Conservation (phyloP, 2,113 vertebrate genomes). For the Cebus imitator region DNA sequence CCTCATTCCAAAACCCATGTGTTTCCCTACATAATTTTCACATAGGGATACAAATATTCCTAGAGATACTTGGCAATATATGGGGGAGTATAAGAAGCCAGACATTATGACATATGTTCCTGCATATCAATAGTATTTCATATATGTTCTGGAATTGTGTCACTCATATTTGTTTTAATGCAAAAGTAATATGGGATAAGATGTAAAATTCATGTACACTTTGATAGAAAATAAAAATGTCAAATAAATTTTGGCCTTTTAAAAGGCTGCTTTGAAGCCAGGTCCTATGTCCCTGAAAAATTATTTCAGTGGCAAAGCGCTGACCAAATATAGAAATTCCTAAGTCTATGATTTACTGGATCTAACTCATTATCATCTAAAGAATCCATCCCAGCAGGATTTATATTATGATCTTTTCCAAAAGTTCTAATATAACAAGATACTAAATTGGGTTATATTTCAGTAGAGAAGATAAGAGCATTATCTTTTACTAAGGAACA, state of each 20-base stretch:
- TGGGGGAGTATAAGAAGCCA: not conserved
- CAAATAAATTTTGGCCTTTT: constrained; percentile 2
- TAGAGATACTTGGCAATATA: not conserved
- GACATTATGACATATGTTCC: not conserved
- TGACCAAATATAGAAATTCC: not conserved
- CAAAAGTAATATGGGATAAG: not conserved
- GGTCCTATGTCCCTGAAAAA: not conserved
- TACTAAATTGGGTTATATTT: not conserved
- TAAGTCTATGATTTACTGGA: not conserved
- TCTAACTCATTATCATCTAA: not conserved
- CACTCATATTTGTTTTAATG: not conserved
- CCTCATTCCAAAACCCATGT: not conserved
- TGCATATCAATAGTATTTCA: not conserved
- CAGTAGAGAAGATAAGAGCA: not conserved
- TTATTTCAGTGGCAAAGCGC: not conserved
- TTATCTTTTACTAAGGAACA: not conserved
- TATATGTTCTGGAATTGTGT: not conserved
- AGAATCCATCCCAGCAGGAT: not conserved
- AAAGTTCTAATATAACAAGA: constrained; percentile 35
- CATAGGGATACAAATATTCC: not conserved
- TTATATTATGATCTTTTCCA: not conserved
- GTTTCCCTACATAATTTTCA: not conserved
- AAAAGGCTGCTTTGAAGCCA: not conserved
- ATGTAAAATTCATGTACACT: not conserved
- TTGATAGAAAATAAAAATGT: constrained; percentile 23